Evolutionary conservation across 1,140 invertebrate genomes (phyloP).

Genomic region (Oedothorax gibbosus): DNA sequence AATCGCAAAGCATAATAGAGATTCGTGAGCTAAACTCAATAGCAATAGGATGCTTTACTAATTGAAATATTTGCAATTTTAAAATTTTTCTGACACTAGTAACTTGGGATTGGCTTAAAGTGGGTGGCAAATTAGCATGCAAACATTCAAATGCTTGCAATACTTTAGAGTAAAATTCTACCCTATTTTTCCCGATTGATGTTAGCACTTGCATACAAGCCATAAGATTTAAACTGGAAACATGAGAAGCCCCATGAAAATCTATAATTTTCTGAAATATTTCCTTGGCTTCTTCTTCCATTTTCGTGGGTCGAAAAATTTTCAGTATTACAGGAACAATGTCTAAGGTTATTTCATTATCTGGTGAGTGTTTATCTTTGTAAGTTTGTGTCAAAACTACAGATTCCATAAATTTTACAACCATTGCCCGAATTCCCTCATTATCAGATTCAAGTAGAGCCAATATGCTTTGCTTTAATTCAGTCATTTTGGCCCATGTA

Average conservation of each 20-base stretch:
- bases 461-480: constrained; percentile 86
- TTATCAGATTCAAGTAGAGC: constrained; percentile 96
- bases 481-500: constrained; percentile 85
- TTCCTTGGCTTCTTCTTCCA: constrained; percentile 94
- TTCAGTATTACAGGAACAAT: constrained; percentile 85
- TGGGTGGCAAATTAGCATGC: constrained; percentile 93
- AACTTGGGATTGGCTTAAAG: constrained; percentile 93
- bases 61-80: constrained; percentile 87
- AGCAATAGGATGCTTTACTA: constrained; percentile 88
- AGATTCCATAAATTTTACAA: constrained; percentile 95
- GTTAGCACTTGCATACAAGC: constrained; percentile 93
- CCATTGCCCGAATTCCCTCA: constrained; percentile 93
- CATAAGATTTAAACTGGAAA: constrained; percentile 93
- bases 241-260: constrained; percentile 94
- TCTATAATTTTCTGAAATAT: constrained; percentile 89
- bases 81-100: constrained; percentile 95
- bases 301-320: constrained; percentile 83
- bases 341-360: constrained; percentile 81
- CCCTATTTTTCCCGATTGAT: constrained; percentile 87
- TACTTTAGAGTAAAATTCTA: constrained; percentile 87
- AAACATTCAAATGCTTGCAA: constrained; percentile 77
- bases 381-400: constrained; percentile 91
- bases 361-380: constrained; percentile 49
- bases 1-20: constrained; percentile 85
- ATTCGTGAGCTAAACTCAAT: constrained; percentile 82